A percentile compares a stretch with the other conserved stretches of the same genome.
Evolutionary conservation across 2,113 vertebrate species (phyloP).

Genomic region (Pantherophis guttatus): DNA sequence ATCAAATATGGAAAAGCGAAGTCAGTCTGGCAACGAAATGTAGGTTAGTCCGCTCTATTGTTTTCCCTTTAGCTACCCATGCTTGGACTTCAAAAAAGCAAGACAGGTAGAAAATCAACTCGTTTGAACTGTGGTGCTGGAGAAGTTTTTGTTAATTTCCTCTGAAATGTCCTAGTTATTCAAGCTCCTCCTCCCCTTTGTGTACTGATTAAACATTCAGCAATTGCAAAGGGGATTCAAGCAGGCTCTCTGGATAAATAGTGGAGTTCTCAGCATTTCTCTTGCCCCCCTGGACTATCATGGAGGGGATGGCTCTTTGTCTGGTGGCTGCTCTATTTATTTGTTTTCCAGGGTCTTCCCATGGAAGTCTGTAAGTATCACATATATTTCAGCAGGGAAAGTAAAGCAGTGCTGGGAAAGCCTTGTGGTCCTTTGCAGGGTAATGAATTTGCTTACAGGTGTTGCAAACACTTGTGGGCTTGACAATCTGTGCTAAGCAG

Average conservation of each 20-base stretch:
- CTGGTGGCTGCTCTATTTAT: conserved; percentile 20
- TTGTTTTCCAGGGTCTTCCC: conserved; percentile 18
- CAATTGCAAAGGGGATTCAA: background rate
- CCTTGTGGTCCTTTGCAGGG: background rate
- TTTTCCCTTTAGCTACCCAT: too few relatives aligned
- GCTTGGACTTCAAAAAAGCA: too few relatives aligned
- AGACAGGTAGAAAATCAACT: too few relatives aligned
- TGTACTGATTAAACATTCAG: background rate
- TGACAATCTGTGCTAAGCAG: background rate
- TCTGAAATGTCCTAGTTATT: background rate
- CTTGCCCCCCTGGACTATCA: conserved; percentile 26
- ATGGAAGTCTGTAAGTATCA: conserved; percentile 54
- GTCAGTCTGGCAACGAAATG: too few relatives aligned
- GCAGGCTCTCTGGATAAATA: conserved; percentile 4
- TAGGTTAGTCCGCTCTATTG: too few relatives aligned
- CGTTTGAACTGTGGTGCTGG: too few relatives aligned
- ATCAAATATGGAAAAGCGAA: too few relatives aligned
- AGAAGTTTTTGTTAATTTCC: background rate
- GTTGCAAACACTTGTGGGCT: too few relatives aligned
- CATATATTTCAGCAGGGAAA: background rate
- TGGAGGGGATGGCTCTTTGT: conserved; percentile 36
- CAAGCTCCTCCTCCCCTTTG: background rate
- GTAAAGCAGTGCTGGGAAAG: background rate
- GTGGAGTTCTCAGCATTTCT: background rate
- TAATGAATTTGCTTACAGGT: too few relatives aligned